Percentiles rank a stretch among this genome's conserved stretches.
phyloP scores from a whole-genome alignment of 92 coral and sea anemone species.

The Palythoa grandis region DNA sequence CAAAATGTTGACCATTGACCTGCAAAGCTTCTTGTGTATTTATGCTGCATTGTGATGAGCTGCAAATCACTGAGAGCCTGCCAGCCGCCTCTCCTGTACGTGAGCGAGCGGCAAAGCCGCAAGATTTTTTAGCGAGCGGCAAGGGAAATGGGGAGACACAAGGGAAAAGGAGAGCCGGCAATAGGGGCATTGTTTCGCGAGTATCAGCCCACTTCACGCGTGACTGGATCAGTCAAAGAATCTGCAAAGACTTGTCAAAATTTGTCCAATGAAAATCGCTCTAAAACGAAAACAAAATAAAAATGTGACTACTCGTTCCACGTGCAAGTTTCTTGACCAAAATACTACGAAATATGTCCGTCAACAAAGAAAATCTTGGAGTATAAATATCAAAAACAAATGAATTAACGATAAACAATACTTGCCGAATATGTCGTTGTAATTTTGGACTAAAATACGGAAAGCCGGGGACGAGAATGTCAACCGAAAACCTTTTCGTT shows the following conservation, averaged over 20 bases:
- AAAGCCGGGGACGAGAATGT: slow-evolving; percentile 2
- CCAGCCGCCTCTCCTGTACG: not conserved
- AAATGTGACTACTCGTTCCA: not conserved
- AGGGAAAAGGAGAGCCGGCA: not conserved
- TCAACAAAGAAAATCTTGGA: not conserved
- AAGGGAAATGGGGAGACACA: not conserved
- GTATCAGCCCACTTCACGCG: not conserved
- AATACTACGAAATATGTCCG: not conserved
- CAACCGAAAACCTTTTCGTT: slow-evolving; percentile 26
- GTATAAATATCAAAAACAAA: not conserved
- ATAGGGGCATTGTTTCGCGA: slow-evolving; percentile 1
- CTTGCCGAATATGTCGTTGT: not conserved
- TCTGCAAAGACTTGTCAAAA: not conserved
- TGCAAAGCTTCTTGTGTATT: no score
- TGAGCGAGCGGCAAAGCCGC: not conserved
- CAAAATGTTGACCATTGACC: no score
- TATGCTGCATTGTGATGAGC: no score
- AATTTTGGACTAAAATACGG: not conserved
- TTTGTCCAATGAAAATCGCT: not conserved
- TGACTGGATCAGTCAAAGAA: not conserved
- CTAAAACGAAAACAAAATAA: not conserved
- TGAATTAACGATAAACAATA: not conserved
- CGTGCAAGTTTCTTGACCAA: not conserved
- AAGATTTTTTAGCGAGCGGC: not conserved
- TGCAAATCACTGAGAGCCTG: no score